These are phyloP conservation scores for Drosophila meridiana DNA, from an alignment of 2,888 invertebrate genomes.

Conservation along the genomic window DNA sequence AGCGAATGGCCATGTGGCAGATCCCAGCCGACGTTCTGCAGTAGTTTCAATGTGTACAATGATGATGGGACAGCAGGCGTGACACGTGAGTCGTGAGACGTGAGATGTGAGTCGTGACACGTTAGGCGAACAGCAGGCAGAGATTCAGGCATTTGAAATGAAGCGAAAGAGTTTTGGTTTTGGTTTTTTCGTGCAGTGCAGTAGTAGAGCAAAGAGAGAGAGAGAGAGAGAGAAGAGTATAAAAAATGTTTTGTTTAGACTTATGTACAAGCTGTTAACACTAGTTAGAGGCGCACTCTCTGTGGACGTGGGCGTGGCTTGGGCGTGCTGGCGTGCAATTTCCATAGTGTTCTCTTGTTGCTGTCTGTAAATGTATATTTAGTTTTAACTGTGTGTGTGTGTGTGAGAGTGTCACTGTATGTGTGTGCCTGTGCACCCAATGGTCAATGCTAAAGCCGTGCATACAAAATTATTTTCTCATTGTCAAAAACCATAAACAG, in stretches of 20 bases:
- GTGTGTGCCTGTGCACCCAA: conserved; percentile 28
- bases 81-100: conserved; percentile 25
- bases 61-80: conserved; percentile 14
- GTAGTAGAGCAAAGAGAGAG: conserved; percentile 31
- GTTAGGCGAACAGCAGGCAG: conserved; percentile 30
- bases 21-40: conserved; percentile 87
- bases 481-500: conserved; percentile 56
- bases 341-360: conserved; percentile 33
- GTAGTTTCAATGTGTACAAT: conserved; percentile 20
- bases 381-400: conserved; percentile 18
- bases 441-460: conserved; percentile 59
- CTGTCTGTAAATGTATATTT: conserved; percentile 28
- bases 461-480: conserved; percentile 41
- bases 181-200: conserved; percentile 46
- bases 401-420: conserved; percentile 25
- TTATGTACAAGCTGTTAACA: conserved; percentile 53
- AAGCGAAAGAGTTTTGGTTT: conserved; percentile 29
- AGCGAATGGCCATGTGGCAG: conserved; percentile 92
- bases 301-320: conserved; percentile 35
- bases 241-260: conserved; percentile 51
- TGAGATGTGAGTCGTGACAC: conserved; percentile 23
- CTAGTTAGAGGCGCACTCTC: conserved; percentile 52
- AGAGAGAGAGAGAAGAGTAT: conserved; percentile 39
- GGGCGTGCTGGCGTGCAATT: conserved; percentile 64
- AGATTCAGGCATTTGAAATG: conserved; percentile 39